Percentiles rank a stretch among this genome's conserved stretches.
Evolutionary conservation across 2,797 vertebrate genomes (phyloP).

Genomic region (Octomys mimax): DNA sequence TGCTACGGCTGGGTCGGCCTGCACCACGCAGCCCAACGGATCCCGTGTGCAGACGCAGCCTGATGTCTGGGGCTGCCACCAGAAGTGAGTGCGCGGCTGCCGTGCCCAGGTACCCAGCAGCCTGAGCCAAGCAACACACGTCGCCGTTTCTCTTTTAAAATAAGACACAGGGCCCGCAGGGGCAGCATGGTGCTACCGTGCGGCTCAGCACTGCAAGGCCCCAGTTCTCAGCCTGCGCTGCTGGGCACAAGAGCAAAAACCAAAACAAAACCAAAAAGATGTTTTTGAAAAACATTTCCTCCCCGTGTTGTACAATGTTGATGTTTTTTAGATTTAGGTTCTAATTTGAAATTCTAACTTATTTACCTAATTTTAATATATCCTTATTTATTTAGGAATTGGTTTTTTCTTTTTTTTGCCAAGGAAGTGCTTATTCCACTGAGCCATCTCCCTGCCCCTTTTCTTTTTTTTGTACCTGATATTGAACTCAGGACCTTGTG

Average conservation of each 20-base stretch:
- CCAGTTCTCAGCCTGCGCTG: accelerated
- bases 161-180: not conserved
- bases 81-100: not conserved
- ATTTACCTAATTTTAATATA: not conserved
- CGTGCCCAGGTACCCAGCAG: too few species aligned
- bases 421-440: too few species aligned
- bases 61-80: not conserved
- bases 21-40: not conserved
- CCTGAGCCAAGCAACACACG: too few species aligned
- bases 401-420: not conserved
- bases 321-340: not conserved
- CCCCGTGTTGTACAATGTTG: not conserved
- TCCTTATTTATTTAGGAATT: not conserved
- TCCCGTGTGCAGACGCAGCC: not conserved
- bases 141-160: constrained; percentile 18
- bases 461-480: too few species aligned
- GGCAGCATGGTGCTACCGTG: not conserved
- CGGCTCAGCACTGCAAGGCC: not conserved
- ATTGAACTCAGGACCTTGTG: too few species aligned
- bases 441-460: too few species aligned
- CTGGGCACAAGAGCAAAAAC: not conserved
- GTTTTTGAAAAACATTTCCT: not conserved
- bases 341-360: not conserved
- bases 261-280: not conserved
- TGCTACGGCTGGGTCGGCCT: too few species aligned